Evolutionary conservation across 2,888 invertebrate genomes (phyloP), one percentile per base, ranked within the genome.

Genomic region (Parnassius glacialis): DNA sequence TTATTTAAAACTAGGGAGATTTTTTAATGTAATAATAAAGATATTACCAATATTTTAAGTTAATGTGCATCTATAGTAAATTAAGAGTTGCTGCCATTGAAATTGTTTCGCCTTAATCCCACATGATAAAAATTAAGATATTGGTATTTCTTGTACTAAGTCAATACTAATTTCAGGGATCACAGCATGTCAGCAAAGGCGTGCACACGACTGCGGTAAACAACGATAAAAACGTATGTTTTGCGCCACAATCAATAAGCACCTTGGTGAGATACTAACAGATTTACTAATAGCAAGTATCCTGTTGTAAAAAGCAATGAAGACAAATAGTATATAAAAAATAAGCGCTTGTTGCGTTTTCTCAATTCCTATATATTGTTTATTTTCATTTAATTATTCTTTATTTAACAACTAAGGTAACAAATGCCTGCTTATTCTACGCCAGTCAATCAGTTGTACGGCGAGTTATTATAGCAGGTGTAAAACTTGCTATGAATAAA

Each of bases 261-360:
- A 82, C 84, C 79, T 70, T 89, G 91, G 91, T 91, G 91, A 91
- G 91, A 83, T 74, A 86, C 88, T 91, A 91, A 91, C 90, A 76
- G 72, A 69, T 69, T 60, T 75, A 89, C 87, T 89, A 89, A 90
- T 84, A 66, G 69, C 71, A 67, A 71, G 64, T 64, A 51, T n/a
- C 1, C 10, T 51, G 42, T 55, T 50, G 54, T 52, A 52, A 55
- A 55, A 62, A 71, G 70, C 67, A 71, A 70, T 77, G 70, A 74
- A 78, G 73, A 1, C 34, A 34, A 34, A 34, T 34, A 7, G 34
- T 7, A 34, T 5, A 34, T 20, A 34, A 34, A 34, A 34, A 34
- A 1, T 5, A 34, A 34, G 7, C 7, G 34, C 5, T 34, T 34
- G 34, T 34, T 7, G 7, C 34, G 34, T 34, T 34, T 34, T 34